These are phyloP conservation scores for Aphaenogaster ashmeadi DNA, from an alignment of 1,140 invertebrate genomes.

Conservation along the genomic window DNA sequence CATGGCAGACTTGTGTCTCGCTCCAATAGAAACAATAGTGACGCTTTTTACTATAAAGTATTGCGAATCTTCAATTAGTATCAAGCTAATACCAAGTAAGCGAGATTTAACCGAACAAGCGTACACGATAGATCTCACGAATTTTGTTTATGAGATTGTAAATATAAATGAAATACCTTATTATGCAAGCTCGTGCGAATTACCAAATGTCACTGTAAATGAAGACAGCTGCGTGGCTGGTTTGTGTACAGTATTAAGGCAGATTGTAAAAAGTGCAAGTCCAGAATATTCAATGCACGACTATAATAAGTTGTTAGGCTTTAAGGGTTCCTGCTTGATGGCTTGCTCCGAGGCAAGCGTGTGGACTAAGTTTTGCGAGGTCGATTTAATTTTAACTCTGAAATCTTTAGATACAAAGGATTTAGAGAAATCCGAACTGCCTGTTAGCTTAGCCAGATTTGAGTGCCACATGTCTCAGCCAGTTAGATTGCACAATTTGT, in stretches of 20 bases:
- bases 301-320: slow-evolving; percentile 90
- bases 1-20: slow-evolving; percentile 74
- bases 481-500: slow-evolving; percentile 94
- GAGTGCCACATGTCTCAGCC: slow-evolving; percentile 96
- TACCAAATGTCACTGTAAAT: slow-evolving; percentile 88
- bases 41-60: slow-evolving; percentile 84
- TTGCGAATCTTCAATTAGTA: slow-evolving; percentile 79
- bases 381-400: slow-evolving; percentile 90
- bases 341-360: slow-evolving; percentile 94
- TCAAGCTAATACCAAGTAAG: slow-evolving; percentile 76
- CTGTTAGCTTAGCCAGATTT: slow-evolving; percentile 91
- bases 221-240: slow-evolving; percentile 90
- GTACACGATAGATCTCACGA: slow-evolving; percentile 78
- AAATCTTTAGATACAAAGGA: slow-evolving; percentile 77
- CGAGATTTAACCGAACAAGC: slow-evolving; percentile 66
- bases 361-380: slow-evolving; percentile 97
- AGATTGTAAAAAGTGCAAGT: slow-evolving; percentile 88
- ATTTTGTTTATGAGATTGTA: slow-evolving; percentile 77
- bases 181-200: slow-evolving; percentile 86
- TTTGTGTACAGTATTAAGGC: slow-evolving; percentile 90
- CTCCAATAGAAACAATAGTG: slow-evolving; percentile 85
- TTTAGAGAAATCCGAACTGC: slow-evolving; percentile 83
- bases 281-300: slow-evolving; percentile 77
- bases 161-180: slow-evolving; percentile 78
- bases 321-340: slow-evolving; percentile 92